Conservation (phyloP, 2,888 invertebrate genomes). For the Lasioglossum zephyrum region DNA sequence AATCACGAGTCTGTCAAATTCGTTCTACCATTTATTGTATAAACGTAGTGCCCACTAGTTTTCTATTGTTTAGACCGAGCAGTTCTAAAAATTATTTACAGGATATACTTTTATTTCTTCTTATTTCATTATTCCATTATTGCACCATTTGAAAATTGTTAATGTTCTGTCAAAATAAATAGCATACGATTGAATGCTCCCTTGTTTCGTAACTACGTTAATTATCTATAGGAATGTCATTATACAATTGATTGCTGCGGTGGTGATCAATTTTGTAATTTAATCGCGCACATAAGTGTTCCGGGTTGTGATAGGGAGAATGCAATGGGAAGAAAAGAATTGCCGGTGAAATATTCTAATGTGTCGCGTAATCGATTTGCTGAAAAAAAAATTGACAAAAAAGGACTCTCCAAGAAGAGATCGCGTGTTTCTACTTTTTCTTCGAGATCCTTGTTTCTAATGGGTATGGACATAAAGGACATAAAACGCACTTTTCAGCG, state of each 20-base stretch:
- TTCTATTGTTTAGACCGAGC: not conserved
- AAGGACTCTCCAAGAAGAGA: not conserved
- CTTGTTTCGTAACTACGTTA: not conserved
- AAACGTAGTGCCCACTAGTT: no score
- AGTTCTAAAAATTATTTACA: no score
- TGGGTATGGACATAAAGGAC: not conserved
- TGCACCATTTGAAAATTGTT: not conserved
- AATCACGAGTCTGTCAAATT: not conserved
- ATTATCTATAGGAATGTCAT: not conserved
- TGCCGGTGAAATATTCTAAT: no score
- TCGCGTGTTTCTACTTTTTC: not conserved
- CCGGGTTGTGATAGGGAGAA: not conserved
- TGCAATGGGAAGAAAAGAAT: not conserved
- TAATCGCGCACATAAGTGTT: not conserved
- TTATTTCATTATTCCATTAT: not conserved
- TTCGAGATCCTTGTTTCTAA: not conserved
- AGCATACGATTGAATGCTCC: not conserved
- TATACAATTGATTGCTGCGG: not conserved
- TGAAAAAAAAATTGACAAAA: not conserved
- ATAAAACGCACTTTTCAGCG: not conserved
- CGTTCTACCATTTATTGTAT: no score
- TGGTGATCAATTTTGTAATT: not conserved
- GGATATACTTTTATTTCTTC: not conserved
- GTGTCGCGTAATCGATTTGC: not conserved
- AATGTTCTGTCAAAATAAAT: not conserved